Conservation (phyloP, 1,140 invertebrate species). For the Nomia melanderi region DNA sequence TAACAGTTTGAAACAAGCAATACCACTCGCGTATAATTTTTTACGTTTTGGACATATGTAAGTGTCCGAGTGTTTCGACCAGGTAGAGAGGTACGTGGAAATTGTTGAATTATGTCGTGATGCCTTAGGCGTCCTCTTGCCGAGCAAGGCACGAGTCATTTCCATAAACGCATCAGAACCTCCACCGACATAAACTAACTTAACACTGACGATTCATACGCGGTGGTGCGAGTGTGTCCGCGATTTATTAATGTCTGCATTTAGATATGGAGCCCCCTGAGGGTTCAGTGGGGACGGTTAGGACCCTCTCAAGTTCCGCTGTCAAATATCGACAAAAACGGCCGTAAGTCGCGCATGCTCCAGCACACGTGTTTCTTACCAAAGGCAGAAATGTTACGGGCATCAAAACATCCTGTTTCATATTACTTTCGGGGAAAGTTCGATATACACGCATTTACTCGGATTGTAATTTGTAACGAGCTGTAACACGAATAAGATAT, state of each 20-base stretch:
- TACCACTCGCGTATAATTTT: constrained; percentile 7
- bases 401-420: constrained; percentile 51
- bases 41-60: constrained; percentile 3
- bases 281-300: constrained; percentile 60
- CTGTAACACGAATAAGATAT: too few species aligned
- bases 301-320: constrained; percentile 65
- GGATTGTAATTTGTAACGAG: neutral
- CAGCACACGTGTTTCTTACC: constrained; percentile 40
- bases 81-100: constrained; percentile 51
- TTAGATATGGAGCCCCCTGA: constrained; percentile 67
- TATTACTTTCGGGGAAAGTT: constrained; percentile 7
- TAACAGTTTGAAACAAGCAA: too few species aligned
- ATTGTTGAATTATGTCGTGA: constrained; percentile 67
- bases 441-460: neutral
- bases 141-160: constrained; percentile 71
- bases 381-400: constrained; percentile 31
- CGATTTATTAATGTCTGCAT: constrained; percentile 75
- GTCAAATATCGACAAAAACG: constrained; percentile 68
- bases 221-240: constrained; percentile 54
- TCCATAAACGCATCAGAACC: constrained; percentile 75
- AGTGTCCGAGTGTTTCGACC: constrained; percentile 45
- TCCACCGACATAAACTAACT: constrained; percentile 70
- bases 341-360: constrained; percentile 61
- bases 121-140: constrained; percentile 66
- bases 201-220: constrained; percentile 61